Percentiles rank a stretch among this genome's conserved stretches.
Evolutionary conservation across 1,140 invertebrate genomes (phyloP).

Genomic region (Drosophila sechellia): DNA sequence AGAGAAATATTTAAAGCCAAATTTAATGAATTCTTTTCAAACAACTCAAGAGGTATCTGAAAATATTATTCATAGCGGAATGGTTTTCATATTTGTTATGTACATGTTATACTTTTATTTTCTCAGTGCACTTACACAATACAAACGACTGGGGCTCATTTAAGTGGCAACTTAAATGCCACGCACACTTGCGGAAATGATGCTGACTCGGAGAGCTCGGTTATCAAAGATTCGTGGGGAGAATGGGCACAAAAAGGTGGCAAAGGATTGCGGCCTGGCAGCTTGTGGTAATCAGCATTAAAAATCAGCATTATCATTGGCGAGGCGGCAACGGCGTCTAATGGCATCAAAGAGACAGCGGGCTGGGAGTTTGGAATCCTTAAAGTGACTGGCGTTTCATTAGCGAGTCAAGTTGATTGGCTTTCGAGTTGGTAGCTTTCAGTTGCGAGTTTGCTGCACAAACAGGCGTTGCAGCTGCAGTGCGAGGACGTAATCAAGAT

Average conservation of each 20-base stretch:
- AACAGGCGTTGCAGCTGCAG: conserved; percentile 12
- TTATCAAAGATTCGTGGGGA: conserved; percentile 24
- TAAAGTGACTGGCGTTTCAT: conserved; percentile 72
- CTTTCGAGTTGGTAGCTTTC: conserved; percentile 34
- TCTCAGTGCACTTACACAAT: conserved; percentile 19
- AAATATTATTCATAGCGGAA: background rate
- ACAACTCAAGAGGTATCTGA: background rate
- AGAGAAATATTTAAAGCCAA: background rate
- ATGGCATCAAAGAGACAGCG: conserved; percentile 50
- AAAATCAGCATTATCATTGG: conserved; percentile 61
- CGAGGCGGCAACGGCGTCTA: conserved; percentile 30
- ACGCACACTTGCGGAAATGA: conserved; percentile 66
- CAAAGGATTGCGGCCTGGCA: conserved; percentile 50
- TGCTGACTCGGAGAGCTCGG: conserved; percentile 40
- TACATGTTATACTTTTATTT: background rate
- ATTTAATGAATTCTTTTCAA: background rate
- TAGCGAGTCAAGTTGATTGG: conserved; percentile 75
- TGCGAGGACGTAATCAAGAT: conserved; percentile 66
- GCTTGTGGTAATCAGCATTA: conserved; percentile 60
- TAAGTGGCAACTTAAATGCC: conserved; percentile 64
- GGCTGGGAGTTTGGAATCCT: conserved; percentile 47
- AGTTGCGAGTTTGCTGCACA: conserved; percentile 15
- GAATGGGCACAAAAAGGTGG: conserved; percentile 23
- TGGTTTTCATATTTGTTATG: background rate
- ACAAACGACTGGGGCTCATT: conserved; percentile 26